Base-by-base conservation (phyloP, 2,888 invertebrate genomes). In the Corythucha ciliata region DNA sequence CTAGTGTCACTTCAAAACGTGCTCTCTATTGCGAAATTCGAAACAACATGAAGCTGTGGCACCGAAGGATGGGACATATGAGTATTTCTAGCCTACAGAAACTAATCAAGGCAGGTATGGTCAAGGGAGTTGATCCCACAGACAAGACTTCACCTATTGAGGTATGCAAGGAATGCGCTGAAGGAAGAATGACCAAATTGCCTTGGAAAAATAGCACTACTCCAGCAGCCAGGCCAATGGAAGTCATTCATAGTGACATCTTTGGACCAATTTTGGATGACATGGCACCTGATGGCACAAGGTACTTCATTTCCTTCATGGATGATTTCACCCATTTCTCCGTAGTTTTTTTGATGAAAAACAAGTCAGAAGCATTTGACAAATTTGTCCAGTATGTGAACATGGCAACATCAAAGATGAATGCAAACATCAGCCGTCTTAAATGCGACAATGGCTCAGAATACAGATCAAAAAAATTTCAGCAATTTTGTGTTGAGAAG, bases 291-390 rank as follows among this genome's bases (percentile, higher is more conserved):
- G 39, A 16, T 5, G 39, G 39, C 12, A 39, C 18, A 14, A 18
- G 14, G 14, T 33, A 8, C 2, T 10, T 50, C 7, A 36, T 52
- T 4, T 21, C 52, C 3, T 52, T 52, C n/a, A 10, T 52, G 4
- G 52, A 52, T 27, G 52, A 52, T 20, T 52, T 12, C 12, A 48
- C 29, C 16, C 48, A 52, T 16, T 52, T 52, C 21, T 27, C 37
- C 4, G 14, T 5, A 4, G 29, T 52, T 16, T 52, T 40, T 29
- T 5, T 52, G 18, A 12, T 52, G 4, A 37, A 18, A 29, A 14
- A 36, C 5, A 52, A 52, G 22, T 27, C 29, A 8, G 52, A 52
- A 37, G 52, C 45, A 8, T 33, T 25, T 18, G 10, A 37, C 8
- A 12, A 37, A 5, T 52, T 50, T 16, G 18, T 21, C 8, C 12